phyloP scores from a whole-genome alignment of 2,113 vertebrate genomes.

The Hiodon tergisus region DNA sequence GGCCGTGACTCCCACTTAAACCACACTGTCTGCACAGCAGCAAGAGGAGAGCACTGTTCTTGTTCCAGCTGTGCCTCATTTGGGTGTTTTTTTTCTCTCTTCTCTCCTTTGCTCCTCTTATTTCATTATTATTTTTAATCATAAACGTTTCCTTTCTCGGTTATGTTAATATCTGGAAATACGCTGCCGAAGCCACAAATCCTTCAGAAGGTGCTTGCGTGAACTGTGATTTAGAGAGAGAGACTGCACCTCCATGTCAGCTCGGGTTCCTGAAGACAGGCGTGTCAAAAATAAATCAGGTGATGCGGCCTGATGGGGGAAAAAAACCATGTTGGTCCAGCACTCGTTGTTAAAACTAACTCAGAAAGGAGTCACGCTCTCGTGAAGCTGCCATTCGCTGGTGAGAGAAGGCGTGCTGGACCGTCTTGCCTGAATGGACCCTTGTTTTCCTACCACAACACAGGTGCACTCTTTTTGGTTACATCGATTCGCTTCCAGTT shows the following conservation, averaged over 20 bases:
- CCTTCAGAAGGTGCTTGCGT: constrained; percentile 46
- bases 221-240: constrained; percentile 44
- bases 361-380: neutral
- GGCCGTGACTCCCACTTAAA: constrained; percentile 2
- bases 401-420: too few relatives aligned
- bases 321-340: neutral
- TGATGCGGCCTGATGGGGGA: constrained; percentile 45
- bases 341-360: neutral
- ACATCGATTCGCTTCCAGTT: neutral
- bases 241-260: constrained; percentile 29
- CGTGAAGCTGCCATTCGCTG: constrained; percentile 29
- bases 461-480: constrained; percentile 20
- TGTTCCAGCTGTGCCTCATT: constrained; percentile 53
- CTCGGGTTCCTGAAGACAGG: constrained; percentile 47
- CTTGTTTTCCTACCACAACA: neutral
- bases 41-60: constrained; percentile 30
- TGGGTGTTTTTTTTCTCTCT: constrained; percentile 22
- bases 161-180: constrained; percentile 55
- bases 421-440: too few relatives aligned
- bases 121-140: constrained; percentile 56
- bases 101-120: neutral
- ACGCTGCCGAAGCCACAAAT: constrained; percentile 36
- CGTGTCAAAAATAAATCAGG: constrained; percentile 66
- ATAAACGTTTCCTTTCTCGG: constrained; percentile 56
- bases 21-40: constrained; percentile 32